These are phyloP conservation scores for Gryon sp. DNA, from an alignment of 1,140 invertebrate species.

Conservation along the genomic window DNA sequence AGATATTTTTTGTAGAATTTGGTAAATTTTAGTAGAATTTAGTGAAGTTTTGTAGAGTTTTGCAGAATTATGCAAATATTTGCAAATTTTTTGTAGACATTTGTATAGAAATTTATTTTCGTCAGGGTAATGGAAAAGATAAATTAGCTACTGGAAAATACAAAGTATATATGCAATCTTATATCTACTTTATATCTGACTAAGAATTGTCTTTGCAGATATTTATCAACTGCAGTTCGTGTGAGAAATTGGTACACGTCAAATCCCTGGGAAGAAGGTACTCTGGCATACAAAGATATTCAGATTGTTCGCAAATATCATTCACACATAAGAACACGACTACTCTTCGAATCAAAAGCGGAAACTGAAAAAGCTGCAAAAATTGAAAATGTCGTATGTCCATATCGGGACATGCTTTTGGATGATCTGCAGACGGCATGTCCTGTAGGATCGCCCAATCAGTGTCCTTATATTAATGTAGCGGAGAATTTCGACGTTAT, in stretches of 20 bases:
- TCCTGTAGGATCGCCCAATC: slow-evolving; percentile 49
- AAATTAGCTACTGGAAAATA: no score
- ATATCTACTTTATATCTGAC: no score
- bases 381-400: slow-evolving; percentile 79
- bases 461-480: slow-evolving; percentile 68
- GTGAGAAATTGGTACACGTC: slow-evolving; percentile 80
- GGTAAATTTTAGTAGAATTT: no score
- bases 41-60: no score
- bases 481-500: slow-evolving; percentile 78
- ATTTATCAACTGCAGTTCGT: slow-evolving; percentile 77
- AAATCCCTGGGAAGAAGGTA: slow-evolving; percentile 76
- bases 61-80: no score
- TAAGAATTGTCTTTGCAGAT: slow-evolving; percentile 66
- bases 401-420: slow-evolving; percentile 42
- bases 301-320: slow-evolving; percentile 78
- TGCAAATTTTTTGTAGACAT: no score
- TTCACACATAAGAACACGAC: slow-evolving; percentile 65
- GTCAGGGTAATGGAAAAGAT: no score
- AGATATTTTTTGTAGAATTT: no score
- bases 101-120: no score
- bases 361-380: slow-evolving; percentile 54
- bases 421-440: slow-evolving; percentile 61
- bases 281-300: slow-evolving; percentile 75
- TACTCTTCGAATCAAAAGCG: slow-evolving; percentile 52
- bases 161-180: no score